A percentile compares a stretch with the other conserved stretches of the same genome.
phyloP scores from a whole-genome alignment of 2,113 vertebrate species.

The Apteryx owenii region DNA sequence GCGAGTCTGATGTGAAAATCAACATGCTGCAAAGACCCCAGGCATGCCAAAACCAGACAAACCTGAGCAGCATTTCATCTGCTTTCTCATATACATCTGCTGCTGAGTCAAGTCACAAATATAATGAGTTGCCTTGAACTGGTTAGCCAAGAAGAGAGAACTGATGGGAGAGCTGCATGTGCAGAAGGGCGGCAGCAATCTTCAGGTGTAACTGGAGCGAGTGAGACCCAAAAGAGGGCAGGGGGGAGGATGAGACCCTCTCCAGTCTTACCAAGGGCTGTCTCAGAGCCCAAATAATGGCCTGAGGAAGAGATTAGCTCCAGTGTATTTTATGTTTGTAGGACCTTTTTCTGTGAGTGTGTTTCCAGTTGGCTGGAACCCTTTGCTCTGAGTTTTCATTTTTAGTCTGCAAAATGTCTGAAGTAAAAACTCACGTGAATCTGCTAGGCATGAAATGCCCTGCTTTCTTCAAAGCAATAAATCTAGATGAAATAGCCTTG shows the following conservation, averaged over 20 bases:
- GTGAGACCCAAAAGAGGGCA: not conserved
- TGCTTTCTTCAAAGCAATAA: not conserved
- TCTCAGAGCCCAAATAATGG: not conserved
- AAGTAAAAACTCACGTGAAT: not conserved
- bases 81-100: accelerated
- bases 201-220: not conserved
- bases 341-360: not conserved
- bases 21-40: accelerated
- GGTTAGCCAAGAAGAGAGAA: not conserved
- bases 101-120: not conserved
- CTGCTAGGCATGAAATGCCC: not conserved
- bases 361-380: not conserved
- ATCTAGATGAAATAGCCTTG: not conserved
- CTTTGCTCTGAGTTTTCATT: not conserved
- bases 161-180: accelerated
- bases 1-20: not conserved
- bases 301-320: not conserved
- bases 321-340: not conserved
- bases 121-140: not conserved
- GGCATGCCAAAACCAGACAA: not conserved
- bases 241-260: not conserved
- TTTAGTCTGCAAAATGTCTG: not conserved
- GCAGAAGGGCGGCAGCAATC: not conserved
- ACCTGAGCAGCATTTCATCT: not conserved
- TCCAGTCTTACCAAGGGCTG: not conserved